These are phyloP conservation scores for Carettochelys insculpta DNA, from an alignment of 2,113 vertebrate species.

Conservation along the genomic window DNA sequence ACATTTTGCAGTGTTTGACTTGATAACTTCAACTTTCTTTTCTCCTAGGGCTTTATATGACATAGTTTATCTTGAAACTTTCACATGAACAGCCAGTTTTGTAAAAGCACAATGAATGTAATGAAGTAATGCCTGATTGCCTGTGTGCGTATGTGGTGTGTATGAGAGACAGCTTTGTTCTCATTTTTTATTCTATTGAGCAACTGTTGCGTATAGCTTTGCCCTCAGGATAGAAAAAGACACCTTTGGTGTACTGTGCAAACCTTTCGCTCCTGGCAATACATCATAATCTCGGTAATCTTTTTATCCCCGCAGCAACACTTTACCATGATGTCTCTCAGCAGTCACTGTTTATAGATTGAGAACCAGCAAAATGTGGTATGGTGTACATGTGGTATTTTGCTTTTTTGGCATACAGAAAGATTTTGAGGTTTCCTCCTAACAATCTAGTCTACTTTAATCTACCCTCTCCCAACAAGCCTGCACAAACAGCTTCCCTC, in stretches of 20 bases:
- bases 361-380: not conserved
- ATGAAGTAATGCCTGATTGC: not conserved
- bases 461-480: conserved; percentile 5
- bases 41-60: conserved; percentile 28
- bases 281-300: not conserved
- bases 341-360: conserved; percentile 17
- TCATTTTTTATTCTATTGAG: conserved; percentile 1
- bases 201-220: conserved; percentile 27
- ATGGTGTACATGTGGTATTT: not conserved
- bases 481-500: not conserved
- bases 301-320: not conserved
- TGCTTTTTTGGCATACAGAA: not conserved
- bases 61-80: conserved; percentile 9
- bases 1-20: conserved; percentile 8
- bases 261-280: conserved; percentile 20
- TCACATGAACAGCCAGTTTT: not conserved
- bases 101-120: conserved; percentile 32
- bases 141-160: not conserved
- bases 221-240: not conserved
- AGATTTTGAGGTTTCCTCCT: conserved; percentile 23
- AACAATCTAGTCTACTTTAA: conserved; percentile 3
- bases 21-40: not conserved
- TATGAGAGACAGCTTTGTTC: not conserved
- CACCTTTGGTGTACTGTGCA: not conserved
- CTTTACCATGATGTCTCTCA: conserved; percentile 13